phyloP scores from a whole-genome alignment of 1,140 invertebrate species.

The Melipona quadrifasciata region DNA sequence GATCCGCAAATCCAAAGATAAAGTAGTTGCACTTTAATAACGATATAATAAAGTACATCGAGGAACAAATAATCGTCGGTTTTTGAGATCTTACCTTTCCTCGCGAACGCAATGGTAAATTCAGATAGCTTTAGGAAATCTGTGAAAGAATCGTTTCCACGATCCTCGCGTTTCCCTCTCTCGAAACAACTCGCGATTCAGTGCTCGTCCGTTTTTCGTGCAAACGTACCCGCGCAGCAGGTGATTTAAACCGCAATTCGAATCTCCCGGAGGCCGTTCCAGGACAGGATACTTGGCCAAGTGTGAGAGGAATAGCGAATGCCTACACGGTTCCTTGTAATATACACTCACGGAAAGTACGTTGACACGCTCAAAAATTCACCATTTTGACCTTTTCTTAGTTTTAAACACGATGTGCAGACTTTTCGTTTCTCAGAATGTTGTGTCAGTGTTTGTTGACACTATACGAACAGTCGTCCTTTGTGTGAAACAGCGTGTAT shows the following conservation, averaged over 20 bases:
- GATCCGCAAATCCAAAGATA: neutral
- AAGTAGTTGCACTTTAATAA: neutral
- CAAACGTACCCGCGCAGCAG: neutral
- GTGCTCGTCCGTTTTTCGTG: neutral
- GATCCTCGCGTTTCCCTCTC: neutral
- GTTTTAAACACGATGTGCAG: no score
- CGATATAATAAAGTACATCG: neutral
- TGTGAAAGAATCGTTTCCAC: neutral
- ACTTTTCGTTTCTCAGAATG: no score
- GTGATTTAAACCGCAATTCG: slow-evolving; percentile 17
- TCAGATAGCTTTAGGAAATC: neutral
- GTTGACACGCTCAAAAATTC: no score
- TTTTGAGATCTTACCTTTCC: neutral
- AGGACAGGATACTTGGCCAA: neutral
- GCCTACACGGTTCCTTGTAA: neutral
- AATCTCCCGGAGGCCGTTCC: neutral
- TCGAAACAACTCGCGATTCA: neutral
- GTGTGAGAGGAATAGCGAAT: neutral
- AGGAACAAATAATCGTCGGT: neutral
- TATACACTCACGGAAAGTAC: no score
- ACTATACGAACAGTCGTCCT: no score
- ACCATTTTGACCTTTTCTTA: no score
- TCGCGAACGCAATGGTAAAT: neutral
- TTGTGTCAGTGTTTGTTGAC: no score
- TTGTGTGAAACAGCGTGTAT: no score